Evolutionary conservation across 2,888 invertebrate genomes (phyloP).

Genomic region (Ormyrus labotus): DNA sequence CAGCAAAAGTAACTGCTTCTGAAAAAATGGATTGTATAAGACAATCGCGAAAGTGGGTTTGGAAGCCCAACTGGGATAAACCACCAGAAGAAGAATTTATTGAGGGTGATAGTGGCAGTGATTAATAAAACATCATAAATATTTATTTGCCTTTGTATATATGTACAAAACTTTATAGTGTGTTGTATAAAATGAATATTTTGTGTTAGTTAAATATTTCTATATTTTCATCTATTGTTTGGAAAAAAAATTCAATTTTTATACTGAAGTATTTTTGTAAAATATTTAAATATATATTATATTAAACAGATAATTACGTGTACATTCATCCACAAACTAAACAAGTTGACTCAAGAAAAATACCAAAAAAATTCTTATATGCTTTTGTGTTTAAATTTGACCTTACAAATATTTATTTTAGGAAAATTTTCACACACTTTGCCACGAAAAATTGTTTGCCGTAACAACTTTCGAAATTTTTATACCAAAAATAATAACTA

Average conservation of each 20-base stretch:
- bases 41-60: slow-evolving; percentile 73
- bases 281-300: slow-evolving; percentile 9
- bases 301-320: too few relatives aligned
- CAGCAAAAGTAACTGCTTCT: slow-evolving; percentile 70
- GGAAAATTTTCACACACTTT: not conserved
- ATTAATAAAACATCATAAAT: not conserved
- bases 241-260: not conserved
- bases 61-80: slow-evolving; percentile 70
- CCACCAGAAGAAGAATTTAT: slow-evolving; percentile 46
- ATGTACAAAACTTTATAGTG: slow-evolving; percentile 41
- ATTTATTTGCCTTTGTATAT: slow-evolving; percentile 40
- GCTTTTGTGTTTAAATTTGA: not conserved
- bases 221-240: not conserved
- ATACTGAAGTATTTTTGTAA: slow-evolving; percentile 20
- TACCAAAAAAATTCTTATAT: not conserved
- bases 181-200: slow-evolving; percentile 34
- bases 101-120: slow-evolving; percentile 20
- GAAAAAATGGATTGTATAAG: slow-evolving; percentile 72
- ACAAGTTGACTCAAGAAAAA: not conserved
- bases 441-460: not conserved
- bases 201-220: not conserved
- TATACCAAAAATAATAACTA: slow-evolving; percentile 30
- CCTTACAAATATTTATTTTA: not conserved
- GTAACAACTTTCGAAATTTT: not conserved
- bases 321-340: too few relatives aligned